Percentiles rank a stretch among this genome's conserved stretches.
These are phyloP conservation scores for Dicerorhinus sumatrensis DNA, from an alignment of 2,113 vertebrate genomes.

Conservation along the genomic window DNA sequence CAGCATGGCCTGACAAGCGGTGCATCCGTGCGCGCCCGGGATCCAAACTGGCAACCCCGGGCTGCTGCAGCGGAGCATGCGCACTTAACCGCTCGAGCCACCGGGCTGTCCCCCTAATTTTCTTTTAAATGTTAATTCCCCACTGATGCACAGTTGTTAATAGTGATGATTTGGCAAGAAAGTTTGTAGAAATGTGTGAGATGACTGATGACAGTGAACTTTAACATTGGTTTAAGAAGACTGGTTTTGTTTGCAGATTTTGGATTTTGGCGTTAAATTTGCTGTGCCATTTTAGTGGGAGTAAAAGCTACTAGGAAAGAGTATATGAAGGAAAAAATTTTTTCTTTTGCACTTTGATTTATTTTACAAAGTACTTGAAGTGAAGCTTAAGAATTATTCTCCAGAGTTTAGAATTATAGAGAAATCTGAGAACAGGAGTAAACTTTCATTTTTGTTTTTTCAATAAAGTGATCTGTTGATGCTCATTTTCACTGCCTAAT, in stretches of 20 bases:
- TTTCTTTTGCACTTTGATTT: slow-evolving; percentile 31
- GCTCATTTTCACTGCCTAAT: slow-evolving; percentile 1
- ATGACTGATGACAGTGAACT: background rate
- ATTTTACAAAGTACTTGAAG: background rate
- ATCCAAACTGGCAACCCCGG: too few relatives aligned
- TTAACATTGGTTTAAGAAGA: background rate
- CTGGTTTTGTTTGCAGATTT: background rate
- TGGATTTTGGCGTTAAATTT: background rate
- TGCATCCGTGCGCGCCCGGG: too few relatives aligned
- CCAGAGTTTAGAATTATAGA: background rate
- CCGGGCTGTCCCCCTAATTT: background rate
- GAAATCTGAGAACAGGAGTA: background rate
- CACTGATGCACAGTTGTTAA: background rate
- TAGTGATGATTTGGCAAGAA: background rate
- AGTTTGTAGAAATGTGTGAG: background rate
- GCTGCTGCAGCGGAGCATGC: too few relatives aligned
- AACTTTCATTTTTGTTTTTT: background rate
- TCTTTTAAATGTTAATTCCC: background rate
- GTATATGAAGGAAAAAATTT: background rate
- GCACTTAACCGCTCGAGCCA: too few relatives aligned
- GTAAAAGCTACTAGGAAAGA: background rate
- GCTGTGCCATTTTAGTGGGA: background rate
- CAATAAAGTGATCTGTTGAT: background rate
- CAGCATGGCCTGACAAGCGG: too few relatives aligned
- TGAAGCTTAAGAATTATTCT: background rate